A percentile compares a stretch with the other conserved stretches of the same genome.
Evolutionary conservation across 2,797 vertebrate genomes (phyloP).

Genomic region (Anas flavirostris): DNA sequence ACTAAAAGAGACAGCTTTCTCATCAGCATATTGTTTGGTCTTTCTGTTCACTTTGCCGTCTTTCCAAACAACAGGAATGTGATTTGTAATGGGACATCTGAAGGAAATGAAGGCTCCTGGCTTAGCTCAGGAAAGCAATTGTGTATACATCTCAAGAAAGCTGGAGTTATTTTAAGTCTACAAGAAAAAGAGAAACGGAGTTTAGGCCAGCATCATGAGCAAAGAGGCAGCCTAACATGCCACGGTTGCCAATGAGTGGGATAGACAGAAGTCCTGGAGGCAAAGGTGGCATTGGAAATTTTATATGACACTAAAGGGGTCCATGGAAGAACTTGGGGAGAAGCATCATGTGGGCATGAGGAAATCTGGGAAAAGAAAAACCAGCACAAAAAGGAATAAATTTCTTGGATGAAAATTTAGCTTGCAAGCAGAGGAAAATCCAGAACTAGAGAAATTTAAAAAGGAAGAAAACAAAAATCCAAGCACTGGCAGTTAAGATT

Average conservation of each 20-base stretch:
- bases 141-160: not conserved
- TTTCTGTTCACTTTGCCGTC: not conserved
- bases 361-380: not conserved
- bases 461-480: not conserved
- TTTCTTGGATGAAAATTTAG: not conserved
- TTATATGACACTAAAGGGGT: not conserved
- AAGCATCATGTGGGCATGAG: not conserved
- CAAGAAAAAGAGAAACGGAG: not conserved
- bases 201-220: not conserved
- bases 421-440: not conserved
- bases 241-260: not conserved
- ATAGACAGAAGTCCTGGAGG: not conserved
- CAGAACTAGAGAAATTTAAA: not conserved
- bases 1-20: not conserved
- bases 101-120: not conserved
- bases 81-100: not conserved
- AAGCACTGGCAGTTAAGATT: not conserved
- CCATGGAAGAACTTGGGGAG: not conserved
- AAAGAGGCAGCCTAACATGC: not conserved
- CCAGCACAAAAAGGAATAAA: not conserved
- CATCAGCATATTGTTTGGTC: not conserved
- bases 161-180: not conserved
- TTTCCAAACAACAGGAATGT: not conserved
- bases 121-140: not conserved
- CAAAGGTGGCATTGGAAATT: not conserved